Evolutionary conservation across 2,113 vertebrate genomes (phyloP).

Genomic region (Rhabdornis inornatus): DNA sequence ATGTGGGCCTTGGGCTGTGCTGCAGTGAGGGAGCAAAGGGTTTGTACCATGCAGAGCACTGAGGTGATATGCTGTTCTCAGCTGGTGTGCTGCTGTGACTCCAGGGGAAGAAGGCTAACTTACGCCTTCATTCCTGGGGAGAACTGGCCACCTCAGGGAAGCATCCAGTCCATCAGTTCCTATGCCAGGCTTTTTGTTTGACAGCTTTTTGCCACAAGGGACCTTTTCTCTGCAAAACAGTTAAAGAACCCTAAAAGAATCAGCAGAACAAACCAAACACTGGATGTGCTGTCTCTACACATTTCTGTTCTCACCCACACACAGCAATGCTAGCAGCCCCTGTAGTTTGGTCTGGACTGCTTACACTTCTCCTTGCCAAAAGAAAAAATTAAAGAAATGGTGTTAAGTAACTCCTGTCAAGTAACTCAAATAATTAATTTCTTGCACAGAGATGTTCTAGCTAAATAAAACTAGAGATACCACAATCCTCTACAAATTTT

Average conservation of each 20-base stretch:
- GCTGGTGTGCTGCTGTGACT: neutral
- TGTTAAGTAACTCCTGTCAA: neutral
- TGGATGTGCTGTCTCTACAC: neutral
- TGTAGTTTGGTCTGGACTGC: neutral
- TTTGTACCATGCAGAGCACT: accelerated
- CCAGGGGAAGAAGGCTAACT: neutral
- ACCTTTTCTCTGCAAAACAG: neutral
- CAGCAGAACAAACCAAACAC: neutral
- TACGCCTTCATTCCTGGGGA: neutral
- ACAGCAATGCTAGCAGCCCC: neutral
- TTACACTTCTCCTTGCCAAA: neutral
- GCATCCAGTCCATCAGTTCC: neutral
- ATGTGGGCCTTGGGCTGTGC: neutral
- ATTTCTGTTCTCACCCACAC: neutral
- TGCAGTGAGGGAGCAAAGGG: neutral
- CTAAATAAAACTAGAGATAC: neutral
- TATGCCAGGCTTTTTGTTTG: neutral
- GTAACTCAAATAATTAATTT: neutral
- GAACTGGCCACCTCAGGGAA: neutral
- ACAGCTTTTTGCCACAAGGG: neutral
- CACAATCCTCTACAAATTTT: neutral
- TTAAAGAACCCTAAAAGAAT: neutral
- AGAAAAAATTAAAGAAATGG: neutral
- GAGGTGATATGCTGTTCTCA: neutral
- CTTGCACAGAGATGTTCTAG: neutral